Percentiles rank a stretch among this genome's conserved stretches.
Evolutionary conservation across 2,113 vertebrate genomes (phyloP).

Genomic region (Ammospiza nelsoni): DNA sequence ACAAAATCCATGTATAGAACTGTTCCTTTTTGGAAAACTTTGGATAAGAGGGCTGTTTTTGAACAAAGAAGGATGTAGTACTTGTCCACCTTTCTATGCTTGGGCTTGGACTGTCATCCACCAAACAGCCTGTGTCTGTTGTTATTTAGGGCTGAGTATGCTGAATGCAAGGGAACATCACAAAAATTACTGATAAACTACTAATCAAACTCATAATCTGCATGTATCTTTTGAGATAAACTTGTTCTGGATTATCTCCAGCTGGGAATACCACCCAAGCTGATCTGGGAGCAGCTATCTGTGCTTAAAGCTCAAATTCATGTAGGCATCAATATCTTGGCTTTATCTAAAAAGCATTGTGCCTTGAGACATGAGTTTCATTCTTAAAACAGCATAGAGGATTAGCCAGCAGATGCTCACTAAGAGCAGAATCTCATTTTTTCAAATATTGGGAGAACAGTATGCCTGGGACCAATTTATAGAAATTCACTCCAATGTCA

Average conservation of each 20-base stretch:
- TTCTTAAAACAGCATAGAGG: neutral
- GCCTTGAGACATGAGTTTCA: neutral
- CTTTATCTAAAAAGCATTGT: neutral
- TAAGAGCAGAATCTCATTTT: neutral
- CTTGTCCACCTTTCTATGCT: neutral
- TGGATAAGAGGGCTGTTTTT: neutral
- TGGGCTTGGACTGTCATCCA: neutral
- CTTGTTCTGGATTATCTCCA: neutral
- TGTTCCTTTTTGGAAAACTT: neutral
- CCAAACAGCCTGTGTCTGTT: neutral
- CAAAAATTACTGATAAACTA: neutral
- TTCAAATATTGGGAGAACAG: neutral
- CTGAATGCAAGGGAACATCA: neutral
- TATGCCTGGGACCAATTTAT: constrained; percentile 40
- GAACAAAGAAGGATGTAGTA: neutral
- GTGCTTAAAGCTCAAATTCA: neutral
- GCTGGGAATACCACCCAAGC: neutral
- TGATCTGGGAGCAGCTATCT: neutral
- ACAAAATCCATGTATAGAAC: neutral
- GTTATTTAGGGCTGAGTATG: neutral
- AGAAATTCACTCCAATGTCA: constrained; percentile 50
- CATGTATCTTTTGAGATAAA: neutral
- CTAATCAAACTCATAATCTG: neutral
- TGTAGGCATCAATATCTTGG: neutral
- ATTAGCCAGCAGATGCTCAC: constrained; percentile 9